Percentiles rank a stretch among this genome's conserved stretches.
Evolutionary conservation across 2,888 invertebrate genomes (phyloP).

Genomic region (Andrena trimmerana): DNA sequence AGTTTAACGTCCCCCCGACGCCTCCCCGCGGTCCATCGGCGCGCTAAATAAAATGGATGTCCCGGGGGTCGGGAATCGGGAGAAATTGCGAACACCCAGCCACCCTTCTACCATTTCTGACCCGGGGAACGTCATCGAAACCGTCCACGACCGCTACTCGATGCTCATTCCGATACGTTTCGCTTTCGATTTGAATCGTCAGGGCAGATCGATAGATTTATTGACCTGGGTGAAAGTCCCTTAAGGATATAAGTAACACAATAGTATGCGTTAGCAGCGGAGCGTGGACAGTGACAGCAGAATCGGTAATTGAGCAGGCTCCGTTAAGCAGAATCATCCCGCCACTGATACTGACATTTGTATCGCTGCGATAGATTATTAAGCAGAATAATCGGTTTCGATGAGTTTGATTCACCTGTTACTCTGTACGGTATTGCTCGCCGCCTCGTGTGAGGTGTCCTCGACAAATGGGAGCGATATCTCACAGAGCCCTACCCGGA

Average conservation of each 20-base stretch:
- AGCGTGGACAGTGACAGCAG: too few relatives aligned
- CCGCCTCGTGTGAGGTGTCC: constrained; percentile 1
- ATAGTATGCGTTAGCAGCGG: too few relatives aligned
- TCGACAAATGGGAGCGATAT: constrained; percentile 34
- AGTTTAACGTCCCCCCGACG: constrained; percentile 72
- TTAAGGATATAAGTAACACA: neutral
- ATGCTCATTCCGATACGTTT: constrained; percentile 29
- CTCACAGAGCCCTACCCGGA: constrained; percentile 18
- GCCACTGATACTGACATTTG: too few relatives aligned
- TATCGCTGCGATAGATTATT: too few relatives aligned
- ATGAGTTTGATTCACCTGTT: neutral
- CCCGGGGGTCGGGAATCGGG: constrained; percentile 81
- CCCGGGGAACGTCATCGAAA: constrained; percentile 59
- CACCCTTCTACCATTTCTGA: neutral
- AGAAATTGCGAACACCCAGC: constrained; percentile 79
- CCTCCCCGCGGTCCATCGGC: constrained; percentile 70
- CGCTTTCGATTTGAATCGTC: neutral
- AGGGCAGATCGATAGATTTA: neutral
- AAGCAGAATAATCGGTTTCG: neutral
- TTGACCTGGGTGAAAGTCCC: neutral
- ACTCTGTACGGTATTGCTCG: neutral
- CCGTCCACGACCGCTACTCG: constrained; percentile 42
- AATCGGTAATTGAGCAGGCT: too few relatives aligned
- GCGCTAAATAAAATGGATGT: constrained; percentile 85
- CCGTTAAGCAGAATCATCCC: too few relatives aligned